Evolutionary conservation across 2,888 invertebrate genomes (phyloP).

Genomic region (Torymus aiolomorphi): DNA sequence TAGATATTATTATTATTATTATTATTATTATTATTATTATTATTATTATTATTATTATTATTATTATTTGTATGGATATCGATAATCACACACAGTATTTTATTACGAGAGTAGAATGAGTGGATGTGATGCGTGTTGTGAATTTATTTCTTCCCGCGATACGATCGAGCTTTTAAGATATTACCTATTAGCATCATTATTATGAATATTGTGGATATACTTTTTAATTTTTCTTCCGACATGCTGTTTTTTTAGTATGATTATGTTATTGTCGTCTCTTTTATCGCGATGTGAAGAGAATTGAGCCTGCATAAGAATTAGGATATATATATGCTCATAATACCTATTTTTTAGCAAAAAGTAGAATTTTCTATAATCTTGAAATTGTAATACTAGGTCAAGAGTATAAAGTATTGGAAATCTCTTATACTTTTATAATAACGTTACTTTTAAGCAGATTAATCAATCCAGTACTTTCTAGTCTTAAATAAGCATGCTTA

Average conservation of each 20-base stretch:
- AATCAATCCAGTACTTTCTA: conserved; percentile 3
- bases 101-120: conserved; percentile 12
- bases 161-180: conserved; percentile 28
- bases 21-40: too few species aligned
- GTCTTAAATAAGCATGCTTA: conserved; percentile 11
- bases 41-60: too few species aligned
- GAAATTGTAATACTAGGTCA: too few species aligned
- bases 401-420: too few species aligned
- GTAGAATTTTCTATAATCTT: too few species aligned
- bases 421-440: too few species aligned
- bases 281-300: conserved; percentile 19
- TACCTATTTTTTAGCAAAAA: too few species aligned
- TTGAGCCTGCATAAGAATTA: conserved; percentile 11
- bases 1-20: too few species aligned
- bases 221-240: conserved; percentile 24
- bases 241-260: conserved; percentile 25
- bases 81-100: conserved; percentile 21
- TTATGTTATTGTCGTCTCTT: conserved; percentile 19
- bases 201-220: conserved; percentile 33
- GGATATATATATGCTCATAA: background rate
- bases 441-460: background rate
- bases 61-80: background rate
- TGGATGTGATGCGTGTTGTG: background rate
- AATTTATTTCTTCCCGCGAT: conserved; percentile 8
- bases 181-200: conserved; percentile 23